Evolutionary conservation across 2,113 vertebrate species (phyloP).

Genomic region (Neoarius graeffei): DNA sequence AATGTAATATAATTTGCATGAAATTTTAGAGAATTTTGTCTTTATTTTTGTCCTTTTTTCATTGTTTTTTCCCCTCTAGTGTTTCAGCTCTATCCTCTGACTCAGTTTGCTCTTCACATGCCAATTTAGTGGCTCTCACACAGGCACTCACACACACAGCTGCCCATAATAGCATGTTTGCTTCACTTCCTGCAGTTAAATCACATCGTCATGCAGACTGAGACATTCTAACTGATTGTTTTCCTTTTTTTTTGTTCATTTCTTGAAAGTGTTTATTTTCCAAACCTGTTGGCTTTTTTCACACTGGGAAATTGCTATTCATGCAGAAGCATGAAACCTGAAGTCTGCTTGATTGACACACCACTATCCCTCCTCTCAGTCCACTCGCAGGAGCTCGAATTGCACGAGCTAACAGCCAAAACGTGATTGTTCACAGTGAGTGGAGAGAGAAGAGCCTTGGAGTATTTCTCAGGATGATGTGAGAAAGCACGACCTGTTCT

Average conservation of each 20-base stretch:
- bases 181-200: background rate
- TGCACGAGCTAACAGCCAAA: background rate
- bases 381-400: background rate
- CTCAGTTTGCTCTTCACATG: too few relatives aligned
- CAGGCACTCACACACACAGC: background rate
- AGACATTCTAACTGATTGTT: background rate
- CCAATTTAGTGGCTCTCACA: too few relatives aligned
- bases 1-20: background rate
- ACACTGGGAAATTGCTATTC: background rate
- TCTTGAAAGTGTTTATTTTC: background rate
- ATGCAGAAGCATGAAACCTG: background rate
- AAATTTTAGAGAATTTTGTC: background rate
- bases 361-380: background rate
- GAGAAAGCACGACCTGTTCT: slow-evolving; percentile 4
- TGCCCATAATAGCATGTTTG: background rate
- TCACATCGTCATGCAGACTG: background rate
- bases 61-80: too few relatives aligned
- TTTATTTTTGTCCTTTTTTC: background rate
- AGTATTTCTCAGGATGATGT: background rate
- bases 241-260: background rate
- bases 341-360: background rate
- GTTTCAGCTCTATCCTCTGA: too few relatives aligned
- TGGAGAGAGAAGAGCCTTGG: background rate
- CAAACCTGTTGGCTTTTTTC: background rate
- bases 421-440: background rate